Conservation (phyloP, 2,888 invertebrate species). For the Tiliacea citrago region DNA sequence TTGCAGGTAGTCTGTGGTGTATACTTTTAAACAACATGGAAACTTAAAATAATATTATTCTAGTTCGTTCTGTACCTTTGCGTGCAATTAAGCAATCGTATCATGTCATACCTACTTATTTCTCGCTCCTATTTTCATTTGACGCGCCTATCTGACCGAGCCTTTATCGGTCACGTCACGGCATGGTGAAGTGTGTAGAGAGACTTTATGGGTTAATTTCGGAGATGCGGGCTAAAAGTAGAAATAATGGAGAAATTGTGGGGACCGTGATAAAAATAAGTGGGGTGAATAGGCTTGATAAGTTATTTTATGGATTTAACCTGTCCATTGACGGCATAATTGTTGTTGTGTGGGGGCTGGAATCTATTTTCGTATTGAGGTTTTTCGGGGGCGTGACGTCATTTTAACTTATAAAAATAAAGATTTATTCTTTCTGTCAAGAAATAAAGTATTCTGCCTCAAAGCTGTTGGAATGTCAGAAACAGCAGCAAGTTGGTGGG, state of each 20-base stretch:
- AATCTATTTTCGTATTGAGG: slow-evolving; percentile 7
- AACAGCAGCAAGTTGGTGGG: slow-evolving; percentile 88
- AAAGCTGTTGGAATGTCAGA: slow-evolving; percentile 88
- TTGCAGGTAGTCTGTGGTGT: too few relatives aligned
- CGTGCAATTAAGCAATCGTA: background rate
- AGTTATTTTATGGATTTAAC: slow-evolving; percentile 38
- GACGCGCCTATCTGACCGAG: slow-evolving; percentile 4
- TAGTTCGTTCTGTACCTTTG: too few relatives aligned
- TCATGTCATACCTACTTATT: background rate
- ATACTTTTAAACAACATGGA: background rate
- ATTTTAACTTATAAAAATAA: background rate
- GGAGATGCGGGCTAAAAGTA: slow-evolving; percentile 15
- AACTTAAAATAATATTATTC: too few relatives aligned
- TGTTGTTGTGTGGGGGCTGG: background rate
- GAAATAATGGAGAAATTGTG: slow-evolving; percentile 39
- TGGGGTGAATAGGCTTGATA: slow-evolving; percentile 19
- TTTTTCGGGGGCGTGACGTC: background rate
- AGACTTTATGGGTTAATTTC: slow-evolving; percentile 44
- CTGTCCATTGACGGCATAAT: slow-evolving; percentile 21
- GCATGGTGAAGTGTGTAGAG: slow-evolving; percentile 21
- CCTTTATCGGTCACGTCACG: slow-evolving; percentile 25
- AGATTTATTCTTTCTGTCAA: background rate
- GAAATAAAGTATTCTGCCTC: slow-evolving; percentile 89
- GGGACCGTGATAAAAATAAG: slow-evolving; percentile 43
- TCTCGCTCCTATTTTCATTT: too few relatives aligned